Percentiles rank a stretch among this genome's conserved stretches.
Evolutionary conservation across 2,888 invertebrate species (phyloP).

Genomic region (Synergus japonicus): DNA sequence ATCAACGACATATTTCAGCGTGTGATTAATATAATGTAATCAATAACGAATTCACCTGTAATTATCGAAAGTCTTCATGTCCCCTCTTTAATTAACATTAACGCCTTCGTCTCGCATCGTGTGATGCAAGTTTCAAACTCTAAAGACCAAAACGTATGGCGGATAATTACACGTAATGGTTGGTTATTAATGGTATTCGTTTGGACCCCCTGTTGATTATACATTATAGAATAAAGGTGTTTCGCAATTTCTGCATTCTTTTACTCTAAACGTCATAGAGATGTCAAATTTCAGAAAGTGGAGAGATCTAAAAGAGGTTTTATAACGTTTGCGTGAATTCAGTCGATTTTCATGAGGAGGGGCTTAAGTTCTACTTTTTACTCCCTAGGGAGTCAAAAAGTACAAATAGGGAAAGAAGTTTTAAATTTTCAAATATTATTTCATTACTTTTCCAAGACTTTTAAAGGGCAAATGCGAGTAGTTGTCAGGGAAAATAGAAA

Average conservation of each 20-base stretch:
- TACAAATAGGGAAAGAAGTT: too few relatives aligned
- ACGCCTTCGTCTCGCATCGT: constrained; percentile 5
- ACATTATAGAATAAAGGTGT: not conserved
- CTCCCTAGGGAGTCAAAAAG: too few relatives aligned
- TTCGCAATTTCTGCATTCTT: not conserved
- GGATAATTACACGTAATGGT: constrained; percentile 65
- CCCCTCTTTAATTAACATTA: constrained; percentile 4
- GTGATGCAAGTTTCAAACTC: constrained; percentile 31
- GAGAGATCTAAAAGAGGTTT: not conserved
- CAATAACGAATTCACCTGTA: constrained; percentile 15
- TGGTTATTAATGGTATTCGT: constrained; percentile 64
- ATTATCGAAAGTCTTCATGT: not conserved
- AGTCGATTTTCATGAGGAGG: too few relatives aligned
- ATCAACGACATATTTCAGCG: not conserved
- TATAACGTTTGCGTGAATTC: too few relatives aligned
- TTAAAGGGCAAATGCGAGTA: too few relatives aligned
- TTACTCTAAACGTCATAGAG: not conserved
- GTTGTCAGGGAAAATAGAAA: too few relatives aligned
- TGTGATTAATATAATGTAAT: constrained; percentile 3
- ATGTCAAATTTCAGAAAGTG: not conserved
- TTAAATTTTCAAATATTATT: too few relatives aligned
- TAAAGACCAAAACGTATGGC: constrained; percentile 61
- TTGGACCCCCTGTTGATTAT: not conserved
- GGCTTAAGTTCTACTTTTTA: too few relatives aligned
- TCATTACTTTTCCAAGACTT: too few relatives aligned